phyloP scores from a whole-genome alignment of 2,888 invertebrate genomes.

The Crematogaster levior region DNA sequence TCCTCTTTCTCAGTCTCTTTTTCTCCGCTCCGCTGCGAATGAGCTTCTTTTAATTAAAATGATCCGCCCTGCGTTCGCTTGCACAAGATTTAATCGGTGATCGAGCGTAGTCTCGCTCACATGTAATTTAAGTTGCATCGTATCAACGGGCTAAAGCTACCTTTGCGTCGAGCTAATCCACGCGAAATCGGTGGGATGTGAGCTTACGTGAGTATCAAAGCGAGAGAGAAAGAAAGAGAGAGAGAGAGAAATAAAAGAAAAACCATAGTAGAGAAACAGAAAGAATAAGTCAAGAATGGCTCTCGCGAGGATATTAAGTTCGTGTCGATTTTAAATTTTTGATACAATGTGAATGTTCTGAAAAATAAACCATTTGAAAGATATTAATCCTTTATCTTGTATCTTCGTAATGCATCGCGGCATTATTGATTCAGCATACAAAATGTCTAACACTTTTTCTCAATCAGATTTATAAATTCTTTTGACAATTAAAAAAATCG shows the following conservation, averaged over 20 bases:
- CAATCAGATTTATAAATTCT: conserved; percentile 10
- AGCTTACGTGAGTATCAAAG: conserved; percentile 76
- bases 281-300: conserved; percentile 9
- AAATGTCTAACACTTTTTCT: neutral
- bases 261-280: too few relatives aligned
- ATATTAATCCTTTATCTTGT: neutral
- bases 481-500: neutral
- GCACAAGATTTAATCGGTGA: conserved; percentile 72
- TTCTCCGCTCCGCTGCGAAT: conserved; percentile 40
- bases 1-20: conserved; percentile 5
- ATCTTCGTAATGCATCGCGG: neutral
- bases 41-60: conserved; percentile 74
- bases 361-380: neutral
- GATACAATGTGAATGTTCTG: neutral
- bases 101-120: conserved; percentile 68
- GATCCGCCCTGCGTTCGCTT: conserved; percentile 60
- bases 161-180: conserved; percentile 69
- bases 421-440: neutral
- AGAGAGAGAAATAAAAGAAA: neutral
- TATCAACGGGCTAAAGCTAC: conserved; percentile 62
- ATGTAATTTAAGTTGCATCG: conserved; percentile 79
- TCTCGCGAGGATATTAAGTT: conserved; percentile 40
- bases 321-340: conserved; percentile 14
- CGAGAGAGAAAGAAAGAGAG: conserved; percentile 46
- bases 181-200: conserved; percentile 68